A percentile compares a stretch with the other conserved stretches of the same genome.
phyloP scores from a whole-genome alignment of 2,888 invertebrate species.

The Theristus sp. region DNA sequence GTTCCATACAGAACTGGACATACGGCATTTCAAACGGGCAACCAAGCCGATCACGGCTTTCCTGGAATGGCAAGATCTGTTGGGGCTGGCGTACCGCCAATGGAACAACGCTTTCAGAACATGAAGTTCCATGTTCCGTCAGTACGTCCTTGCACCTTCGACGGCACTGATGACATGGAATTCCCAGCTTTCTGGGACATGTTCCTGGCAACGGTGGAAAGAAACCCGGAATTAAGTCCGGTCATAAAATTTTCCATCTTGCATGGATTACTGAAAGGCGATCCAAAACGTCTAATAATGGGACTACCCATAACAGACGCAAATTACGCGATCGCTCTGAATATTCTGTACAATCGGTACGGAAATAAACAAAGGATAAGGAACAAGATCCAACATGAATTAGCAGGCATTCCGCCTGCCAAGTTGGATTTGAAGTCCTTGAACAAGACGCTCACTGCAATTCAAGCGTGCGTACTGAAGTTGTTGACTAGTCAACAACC shows the following conservation, averaged over 20 bases:
- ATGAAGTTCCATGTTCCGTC: too few relatives aligned
- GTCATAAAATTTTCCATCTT: background rate
- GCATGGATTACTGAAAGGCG: background rate
- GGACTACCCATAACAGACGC: background rate
- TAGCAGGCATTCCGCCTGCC: background rate
- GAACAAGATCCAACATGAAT: background rate
- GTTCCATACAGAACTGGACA: too few relatives aligned
- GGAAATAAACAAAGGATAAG: background rate
- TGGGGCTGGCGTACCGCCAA: too few relatives aligned
- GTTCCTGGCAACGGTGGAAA: background rate
- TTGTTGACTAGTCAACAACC: background rate
- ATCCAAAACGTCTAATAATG: background rate
- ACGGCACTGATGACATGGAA: background rate
- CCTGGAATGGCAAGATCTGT: too few relatives aligned
- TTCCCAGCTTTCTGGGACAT: background rate
- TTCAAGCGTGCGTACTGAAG: background rate
- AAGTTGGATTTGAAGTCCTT: background rate
- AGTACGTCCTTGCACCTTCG: too few relatives aligned
- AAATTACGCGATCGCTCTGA: background rate
- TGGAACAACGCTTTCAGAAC: too few relatives aligned
- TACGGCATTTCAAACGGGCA: too few relatives aligned
- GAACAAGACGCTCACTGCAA: background rate
- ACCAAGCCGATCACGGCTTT: too few relatives aligned
- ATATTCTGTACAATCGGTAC: background rate
- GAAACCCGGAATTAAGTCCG: background rate